Percentiles rank a stretch among this genome's conserved stretches.
Conservation (phyloP, 1,140 invertebrate species). For the Vanessa tameamea region DNA sequence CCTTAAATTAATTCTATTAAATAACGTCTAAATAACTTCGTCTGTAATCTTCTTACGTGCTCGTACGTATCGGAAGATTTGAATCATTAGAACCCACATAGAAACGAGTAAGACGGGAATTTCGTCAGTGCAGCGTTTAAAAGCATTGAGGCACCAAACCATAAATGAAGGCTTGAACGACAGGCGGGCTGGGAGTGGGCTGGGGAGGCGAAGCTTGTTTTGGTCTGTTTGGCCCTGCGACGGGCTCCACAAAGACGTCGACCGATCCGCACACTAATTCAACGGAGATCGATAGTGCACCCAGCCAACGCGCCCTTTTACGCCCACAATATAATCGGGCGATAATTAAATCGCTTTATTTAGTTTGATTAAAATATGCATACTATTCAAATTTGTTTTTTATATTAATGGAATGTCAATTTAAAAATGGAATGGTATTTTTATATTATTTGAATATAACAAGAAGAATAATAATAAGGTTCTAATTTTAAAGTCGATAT, state of each 20-base stretch:
- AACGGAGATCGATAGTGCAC: slow-evolving; percentile 79
- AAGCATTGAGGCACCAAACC: slow-evolving; percentile 65
- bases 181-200: slow-evolving; percentile 46
- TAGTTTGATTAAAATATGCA: background rate
- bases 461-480: too few relatives aligned
- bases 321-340: slow-evolving; percentile 60
- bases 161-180: slow-evolving; percentile 71
- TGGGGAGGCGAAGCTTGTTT: slow-evolving; percentile 65
- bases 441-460: background rate
- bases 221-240: slow-evolving; percentile 76
- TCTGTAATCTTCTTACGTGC: slow-evolving; percentile 14
- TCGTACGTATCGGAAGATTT: slow-evolving; percentile 11
- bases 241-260: slow-evolving; percentile 76
- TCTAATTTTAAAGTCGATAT: too few relatives aligned
- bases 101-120: slow-evolving; percentile 46
- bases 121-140: slow-evolving; percentile 51
- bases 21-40: background rate
- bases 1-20: too few relatives aligned
- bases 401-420: background rate
- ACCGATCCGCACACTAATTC: slow-evolving; percentile 79
- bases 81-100: slow-evolving; percentile 31
- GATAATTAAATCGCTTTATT: slow-evolving; percentile 67
- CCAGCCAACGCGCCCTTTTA: slow-evolving; percentile 69
- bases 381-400: background rate
- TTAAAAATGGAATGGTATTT: background rate